Conservation (phyloP, 2,888 invertebrate species). For the Cheilosia variabilis region DNA sequence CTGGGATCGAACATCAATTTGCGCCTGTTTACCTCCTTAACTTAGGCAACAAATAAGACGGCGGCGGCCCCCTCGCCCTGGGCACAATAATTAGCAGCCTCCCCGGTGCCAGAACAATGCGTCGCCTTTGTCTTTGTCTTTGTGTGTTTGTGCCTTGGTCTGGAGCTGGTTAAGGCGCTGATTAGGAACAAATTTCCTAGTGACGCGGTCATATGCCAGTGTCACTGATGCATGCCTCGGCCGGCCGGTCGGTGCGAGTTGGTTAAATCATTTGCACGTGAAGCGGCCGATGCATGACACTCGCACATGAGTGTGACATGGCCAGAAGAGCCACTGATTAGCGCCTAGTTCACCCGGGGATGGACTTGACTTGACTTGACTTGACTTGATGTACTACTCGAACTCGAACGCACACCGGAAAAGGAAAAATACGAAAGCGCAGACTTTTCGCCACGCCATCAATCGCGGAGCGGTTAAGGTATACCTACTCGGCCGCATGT, state of each 20-base stretch:
- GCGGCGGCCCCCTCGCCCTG: background rate
- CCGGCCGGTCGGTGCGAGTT: conserved; percentile 28
- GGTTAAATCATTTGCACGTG: conserved; percentile 73
- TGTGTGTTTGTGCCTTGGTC: conserved; percentile 26
- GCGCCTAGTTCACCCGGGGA: conserved; percentile 67
- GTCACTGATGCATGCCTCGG: conserved; percentile 73
- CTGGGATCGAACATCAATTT: conserved; percentile 77
- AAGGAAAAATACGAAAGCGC: conserved; percentile 32
- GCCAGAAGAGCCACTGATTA: conserved; percentile 56
- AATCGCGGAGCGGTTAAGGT: conserved; percentile 56
- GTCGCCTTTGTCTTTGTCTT: conserved; percentile 74
- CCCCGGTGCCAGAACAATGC: conserved; percentile 64
- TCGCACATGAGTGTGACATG: conserved; percentile 75
- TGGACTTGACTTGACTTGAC: conserved; percentile 12
- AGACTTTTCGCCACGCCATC: conserved; percentile 69
- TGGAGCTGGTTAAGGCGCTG: conserved; percentile 64
- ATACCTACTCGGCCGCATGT: conserved; percentile 38
- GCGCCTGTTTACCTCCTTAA: conserved; percentile 81
- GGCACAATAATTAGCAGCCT: conserved; percentile 61
- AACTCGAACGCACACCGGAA: conserved; percentile 1
- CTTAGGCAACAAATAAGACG: conserved; percentile 79
- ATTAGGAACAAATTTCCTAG: conserved; percentile 75
- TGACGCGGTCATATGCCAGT: conserved; percentile 69
- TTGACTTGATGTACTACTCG: background rate
- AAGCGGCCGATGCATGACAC: conserved; percentile 74